Conservation (phyloP, 1,140 invertebrate species). For the Drosophila parvula region DNA sequence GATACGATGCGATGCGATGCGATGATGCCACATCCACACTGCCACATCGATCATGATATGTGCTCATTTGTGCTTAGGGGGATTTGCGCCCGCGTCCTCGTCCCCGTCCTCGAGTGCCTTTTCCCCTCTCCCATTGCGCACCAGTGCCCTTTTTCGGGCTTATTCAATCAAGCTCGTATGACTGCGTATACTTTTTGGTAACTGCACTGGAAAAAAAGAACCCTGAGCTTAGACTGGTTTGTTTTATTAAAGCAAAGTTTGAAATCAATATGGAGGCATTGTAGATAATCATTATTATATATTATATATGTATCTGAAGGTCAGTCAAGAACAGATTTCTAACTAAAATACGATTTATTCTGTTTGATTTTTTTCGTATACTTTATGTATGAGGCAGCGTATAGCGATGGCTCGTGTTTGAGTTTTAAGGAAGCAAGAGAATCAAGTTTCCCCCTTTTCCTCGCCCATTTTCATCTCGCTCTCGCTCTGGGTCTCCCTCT, state of each 20-base stretch:
- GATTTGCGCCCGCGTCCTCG: slow-evolving; percentile 5
- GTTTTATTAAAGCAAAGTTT: not conserved
- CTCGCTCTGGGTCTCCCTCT: not conserved
- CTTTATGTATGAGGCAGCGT: slow-evolving; percentile 1
- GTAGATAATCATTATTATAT: not conserved
- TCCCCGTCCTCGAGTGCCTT: not conserved
- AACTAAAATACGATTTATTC: not conserved
- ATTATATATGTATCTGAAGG: no score
- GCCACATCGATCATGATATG: slow-evolving; percentile 22
- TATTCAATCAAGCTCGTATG: slow-evolving; percentile 25
- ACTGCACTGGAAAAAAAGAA: slow-evolving; percentile 3
- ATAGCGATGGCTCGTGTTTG: slow-evolving; percentile 25
- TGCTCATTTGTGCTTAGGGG: slow-evolving; percentile 22
- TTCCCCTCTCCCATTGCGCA: not conserved
- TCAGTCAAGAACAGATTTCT: not conserved
- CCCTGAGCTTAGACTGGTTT: no score
- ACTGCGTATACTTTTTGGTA: slow-evolving; percentile 11
- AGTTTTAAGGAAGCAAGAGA: slow-evolving; percentile 1
- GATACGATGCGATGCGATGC: not conserved
- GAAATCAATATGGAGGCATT: not conserved
- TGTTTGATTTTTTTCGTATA: slow-evolving; percentile 2
- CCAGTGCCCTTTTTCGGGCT: not conserved
- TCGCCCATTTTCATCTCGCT: not conserved
- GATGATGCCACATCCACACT: not conserved
- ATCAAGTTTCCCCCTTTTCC: not conserved